Conservation (phyloP, 2,888 invertebrate species). For the Agrotis exclamationis region DNA sequence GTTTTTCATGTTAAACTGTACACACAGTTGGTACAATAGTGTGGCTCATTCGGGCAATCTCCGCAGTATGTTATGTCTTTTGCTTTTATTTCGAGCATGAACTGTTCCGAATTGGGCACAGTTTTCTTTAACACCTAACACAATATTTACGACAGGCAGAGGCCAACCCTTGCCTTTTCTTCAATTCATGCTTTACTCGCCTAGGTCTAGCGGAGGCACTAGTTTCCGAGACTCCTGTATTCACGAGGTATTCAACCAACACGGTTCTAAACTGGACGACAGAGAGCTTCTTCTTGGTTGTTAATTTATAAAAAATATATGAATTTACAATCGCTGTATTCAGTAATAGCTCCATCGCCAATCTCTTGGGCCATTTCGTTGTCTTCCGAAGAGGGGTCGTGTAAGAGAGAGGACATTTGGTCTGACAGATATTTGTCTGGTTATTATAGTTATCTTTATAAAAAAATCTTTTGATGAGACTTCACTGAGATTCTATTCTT, state of each 20-base stretch:
- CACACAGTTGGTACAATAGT: constrained; percentile 50
- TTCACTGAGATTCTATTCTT: no score
- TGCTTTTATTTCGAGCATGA: constrained; percentile 51
- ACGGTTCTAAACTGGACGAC: constrained; percentile 49
- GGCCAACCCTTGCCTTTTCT: constrained; percentile 22
- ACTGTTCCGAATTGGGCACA: constrained; percentile 46
- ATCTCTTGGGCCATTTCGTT: constrained; percentile 38
- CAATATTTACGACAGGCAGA: constrained; percentile 34
- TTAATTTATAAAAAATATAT: constrained; percentile 48
- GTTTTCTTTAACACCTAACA: constrained; percentile 56
- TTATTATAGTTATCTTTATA: no score
- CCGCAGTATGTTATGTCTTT: constrained; percentile 55
- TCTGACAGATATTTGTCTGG: no score
- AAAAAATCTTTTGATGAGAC: no score
- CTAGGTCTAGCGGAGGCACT: constrained; percentile 45
- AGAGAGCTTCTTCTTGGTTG: constrained; percentile 50
- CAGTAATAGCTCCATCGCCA: constrained; percentile 39
- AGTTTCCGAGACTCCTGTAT: constrained; percentile 34
- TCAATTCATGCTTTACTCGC: constrained; percentile 47
- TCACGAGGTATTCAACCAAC: constrained; percentile 44
- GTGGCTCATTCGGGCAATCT: constrained; percentile 47
- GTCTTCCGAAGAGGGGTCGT: constrained; percentile 29
- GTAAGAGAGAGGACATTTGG: background rate
- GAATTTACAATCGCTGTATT: constrained; percentile 37
- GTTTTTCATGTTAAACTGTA: constrained; percentile 48